Evolutionary conservation across 2,113 vertebrate genomes (phyloP), one percentile per base, ranked within the genome.

Genomic region (Hypanus sabinus): DNA sequence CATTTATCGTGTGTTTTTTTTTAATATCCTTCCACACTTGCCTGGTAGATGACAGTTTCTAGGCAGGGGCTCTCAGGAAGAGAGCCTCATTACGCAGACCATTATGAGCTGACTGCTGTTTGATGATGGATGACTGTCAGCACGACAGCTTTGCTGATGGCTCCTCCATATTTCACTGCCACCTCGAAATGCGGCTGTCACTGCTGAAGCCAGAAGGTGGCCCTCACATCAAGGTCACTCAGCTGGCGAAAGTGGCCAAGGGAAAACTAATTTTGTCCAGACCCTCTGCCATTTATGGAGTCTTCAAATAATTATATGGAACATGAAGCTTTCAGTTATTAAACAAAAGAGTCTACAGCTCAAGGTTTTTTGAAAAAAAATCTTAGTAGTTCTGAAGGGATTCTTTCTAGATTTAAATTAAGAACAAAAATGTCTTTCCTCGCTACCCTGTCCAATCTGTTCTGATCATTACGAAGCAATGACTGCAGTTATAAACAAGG

Each of bases 31-130:
- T 93, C 38, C 91, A 93, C 91, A 73, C 70, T 93, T 55, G 11
- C 70, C 36, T 75, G 38, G 91, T 93, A 93, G 68, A 93, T 93
- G 91, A 93, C 91, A 93, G 24, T 73, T 93, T 93, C 20, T 70
- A 93, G 38, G 70, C 91, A 93, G 68, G 91, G 70, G 70, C 91
- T 93, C 91, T 93, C 70, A 73, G 91, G 91, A 93, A 93, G 91
- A 93, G 91, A 93, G 91, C 70, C 91, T 93, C 91, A 93, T 93
- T 93, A 93, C 68, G 68, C 9, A 73, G 91, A 55, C 91, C 36
- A 93, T 93, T 93, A 93, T 93, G 91, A 70, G 91, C 91, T 46
- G 91, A 93, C 91, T 73, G 91, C 91, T 75, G 91, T 70, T 93
- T 70, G 22, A 46, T 93, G 91, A 93, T 73, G 68, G 91, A 93